A percentile compares a stretch with the other conserved stretches of the same genome.
Evolutionary conservation across 2,888 invertebrate genomes (phyloP).

Genomic region (Nomada fucata): DNA sequence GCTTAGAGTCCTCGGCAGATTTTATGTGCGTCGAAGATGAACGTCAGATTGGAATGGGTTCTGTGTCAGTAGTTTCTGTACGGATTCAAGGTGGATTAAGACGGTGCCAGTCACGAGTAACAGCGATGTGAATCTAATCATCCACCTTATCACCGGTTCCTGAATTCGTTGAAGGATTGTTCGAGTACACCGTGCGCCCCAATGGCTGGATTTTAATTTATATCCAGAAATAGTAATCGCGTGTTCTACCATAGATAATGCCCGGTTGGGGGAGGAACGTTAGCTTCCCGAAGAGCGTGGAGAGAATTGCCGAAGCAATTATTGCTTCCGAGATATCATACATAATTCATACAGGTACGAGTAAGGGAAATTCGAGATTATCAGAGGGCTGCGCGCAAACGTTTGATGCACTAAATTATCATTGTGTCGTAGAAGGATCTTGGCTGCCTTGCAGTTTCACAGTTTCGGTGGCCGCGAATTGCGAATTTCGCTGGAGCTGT

Average conservation of each 20-base stretch:
- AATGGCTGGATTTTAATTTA: not conserved
- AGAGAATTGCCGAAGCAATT: conserved; percentile 23
- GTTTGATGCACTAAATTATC: conserved; percentile 55
- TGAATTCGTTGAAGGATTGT: conserved; percentile 17
- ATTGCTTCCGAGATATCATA: conserved; percentile 28
- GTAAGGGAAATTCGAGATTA: not conserved
- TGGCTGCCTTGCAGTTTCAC: conserved; percentile 34
- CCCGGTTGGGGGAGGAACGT: not conserved
- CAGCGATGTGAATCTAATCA: conserved; percentile 11
- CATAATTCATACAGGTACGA: conserved; percentile 21
- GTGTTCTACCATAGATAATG: not conserved
- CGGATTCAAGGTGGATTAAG: conserved; percentile 7
- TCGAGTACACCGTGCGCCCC: not conserved
- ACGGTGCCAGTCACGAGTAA: not conserved
- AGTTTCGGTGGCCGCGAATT: conserved; percentile 41
- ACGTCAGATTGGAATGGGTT: not conserved
- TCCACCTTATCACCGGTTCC: not conserved
- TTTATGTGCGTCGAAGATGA: not conserved
- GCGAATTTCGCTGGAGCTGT: conserved; percentile 22
- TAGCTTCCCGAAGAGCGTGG: conserved; percentile 14
- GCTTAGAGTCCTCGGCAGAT: conserved; percentile 18
- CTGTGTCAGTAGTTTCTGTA: conserved; percentile 6
- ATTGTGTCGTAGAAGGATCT: conserved; percentile 37
- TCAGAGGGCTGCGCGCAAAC: conserved; percentile 22
- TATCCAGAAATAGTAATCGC: not conserved